phyloP scores from a whole-genome alignment of 2,113 vertebrate genomes.

The Ctenomys sociabilis region DNA sequence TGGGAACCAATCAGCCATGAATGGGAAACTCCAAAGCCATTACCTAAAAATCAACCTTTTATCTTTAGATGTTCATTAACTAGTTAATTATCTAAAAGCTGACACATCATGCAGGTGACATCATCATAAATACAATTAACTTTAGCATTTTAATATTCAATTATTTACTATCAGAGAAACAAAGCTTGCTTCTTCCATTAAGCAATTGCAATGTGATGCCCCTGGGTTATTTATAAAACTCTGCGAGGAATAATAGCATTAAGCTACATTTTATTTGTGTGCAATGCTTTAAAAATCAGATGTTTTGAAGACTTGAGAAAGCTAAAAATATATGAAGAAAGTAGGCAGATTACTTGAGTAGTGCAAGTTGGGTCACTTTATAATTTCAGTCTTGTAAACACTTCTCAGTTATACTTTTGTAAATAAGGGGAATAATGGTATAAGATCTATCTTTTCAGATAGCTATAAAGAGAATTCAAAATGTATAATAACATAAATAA shows the following conservation, averaged over 20 bases:
- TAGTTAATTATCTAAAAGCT: neutral
- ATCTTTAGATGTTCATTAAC: neutral
- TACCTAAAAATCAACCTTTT: neutral
- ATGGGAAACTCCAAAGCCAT: neutral
- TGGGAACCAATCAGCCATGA: neutral
- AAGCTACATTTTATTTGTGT: neutral
- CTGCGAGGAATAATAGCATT: neutral
- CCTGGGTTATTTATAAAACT: neutral
- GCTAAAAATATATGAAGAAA: neutral
- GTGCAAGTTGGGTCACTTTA: neutral
- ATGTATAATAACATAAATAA: slow-evolving; percentile 11
- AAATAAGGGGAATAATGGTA: neutral
- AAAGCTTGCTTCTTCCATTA: neutral
- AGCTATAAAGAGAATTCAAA: slow-evolving; percentile 21
- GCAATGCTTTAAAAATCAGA: neutral
- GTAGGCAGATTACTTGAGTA: neutral
- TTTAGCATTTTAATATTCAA: slow-evolving; percentile 33
- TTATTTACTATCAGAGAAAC: slow-evolving; percentile 12
- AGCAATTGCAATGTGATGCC: neutral
- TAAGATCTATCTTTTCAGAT: neutral
- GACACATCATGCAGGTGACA: neutral
- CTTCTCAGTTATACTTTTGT: neutral
- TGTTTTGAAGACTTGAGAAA: neutral
- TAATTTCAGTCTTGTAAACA: neutral
- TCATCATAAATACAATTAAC: neutral